These are phyloP conservation scores for Carduelis carduelis DNA, from an alignment of 2,797 vertebrate genomes.

Conservation along the genomic window DNA sequence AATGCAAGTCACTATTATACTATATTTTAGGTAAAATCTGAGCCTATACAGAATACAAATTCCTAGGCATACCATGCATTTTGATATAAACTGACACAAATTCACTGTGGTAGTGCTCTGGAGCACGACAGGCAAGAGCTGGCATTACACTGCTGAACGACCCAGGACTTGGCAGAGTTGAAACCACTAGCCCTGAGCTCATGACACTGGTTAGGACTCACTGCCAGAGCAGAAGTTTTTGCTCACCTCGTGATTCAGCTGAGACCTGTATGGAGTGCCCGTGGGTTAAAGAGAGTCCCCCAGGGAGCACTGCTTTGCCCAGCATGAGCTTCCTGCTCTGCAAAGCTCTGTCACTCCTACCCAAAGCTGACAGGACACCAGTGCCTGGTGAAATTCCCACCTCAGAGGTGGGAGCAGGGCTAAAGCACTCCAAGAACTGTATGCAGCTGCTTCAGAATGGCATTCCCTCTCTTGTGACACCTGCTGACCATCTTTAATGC, in stretches of 20 bases:
- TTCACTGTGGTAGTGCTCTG: background rate
- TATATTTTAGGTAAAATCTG: background rate
- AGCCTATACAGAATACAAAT: background rate
- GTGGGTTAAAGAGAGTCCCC: accelerated
- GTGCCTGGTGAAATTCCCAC: background rate
- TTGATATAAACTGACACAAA: background rate
- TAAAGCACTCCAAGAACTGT: background rate
- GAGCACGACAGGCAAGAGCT: accelerated
- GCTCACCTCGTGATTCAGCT: background rate
- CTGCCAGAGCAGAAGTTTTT: background rate
- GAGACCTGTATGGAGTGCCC: background rate
- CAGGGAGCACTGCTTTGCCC: background rate
- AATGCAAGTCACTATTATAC: background rate
- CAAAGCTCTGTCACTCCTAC: background rate
- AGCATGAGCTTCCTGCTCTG: background rate
- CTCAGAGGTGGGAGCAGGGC: background rate
- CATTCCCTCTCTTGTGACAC: background rate
- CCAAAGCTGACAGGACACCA: background rate
- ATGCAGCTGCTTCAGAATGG: background rate
- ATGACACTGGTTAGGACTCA: background rate
- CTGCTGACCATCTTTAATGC: background rate
- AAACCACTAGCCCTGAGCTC: background rate
- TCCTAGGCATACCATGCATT: background rate
- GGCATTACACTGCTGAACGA: background rate
- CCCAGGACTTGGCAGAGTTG: background rate